Evolutionary conservation across 37 sponge, comb jelly and placozoan species (phyloP), one percentile per base, ranked within the genome.

Genomic region (Petrosia ficiformis): DNA sequence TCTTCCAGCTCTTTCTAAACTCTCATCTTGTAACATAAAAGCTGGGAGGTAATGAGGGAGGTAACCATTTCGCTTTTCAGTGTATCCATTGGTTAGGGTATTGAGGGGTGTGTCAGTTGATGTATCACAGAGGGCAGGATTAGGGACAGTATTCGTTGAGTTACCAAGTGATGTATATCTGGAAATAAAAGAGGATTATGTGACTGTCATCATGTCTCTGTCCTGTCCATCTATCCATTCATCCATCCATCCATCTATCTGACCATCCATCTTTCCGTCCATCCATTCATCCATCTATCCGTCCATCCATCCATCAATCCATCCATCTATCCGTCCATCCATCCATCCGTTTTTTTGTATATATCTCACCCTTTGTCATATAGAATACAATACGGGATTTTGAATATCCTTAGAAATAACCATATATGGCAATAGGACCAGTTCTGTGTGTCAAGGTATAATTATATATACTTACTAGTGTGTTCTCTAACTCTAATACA

Each of bases 91-190:
- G 14, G 14, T 19, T 14, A 48, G 14, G 14, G 54, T 14, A 48
- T 48, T 14, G n/a, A n/a, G n/a, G n/a, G n/a, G 28, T 8, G 28
- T 26, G 4, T 72, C 37, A 11, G 22, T 44, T 44, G 71, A n/a
- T 44, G 60, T 65, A 34, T 78, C 39, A 0, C 66, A 58, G 28
- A 97, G 86, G 25, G 88, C 77, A 4, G 98, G 93, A 65, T 97
- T 97, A 2, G 82, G 85, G 0, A 31, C 39, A 0, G 98, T 97
- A 73, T 83, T 82, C 8, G 36, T 37, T 24, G 71, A 71, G 42
- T 86, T 86, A 56, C 94, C 98, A 39, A 97, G 68, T 3, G 98
- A 97, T 2, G 95, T 95, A 86, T 97, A 97, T 44, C 92, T 92
- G 82, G n/a, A n/a, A n/a, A n/a, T n/a, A n/a, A n/a, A n/a, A n/a